A percentile compares a stretch with the other conserved stretches of the same genome.
Evolutionary conservation across 2,113 vertebrate species (phyloP).

Genomic region (Promerops cafer): DNA sequence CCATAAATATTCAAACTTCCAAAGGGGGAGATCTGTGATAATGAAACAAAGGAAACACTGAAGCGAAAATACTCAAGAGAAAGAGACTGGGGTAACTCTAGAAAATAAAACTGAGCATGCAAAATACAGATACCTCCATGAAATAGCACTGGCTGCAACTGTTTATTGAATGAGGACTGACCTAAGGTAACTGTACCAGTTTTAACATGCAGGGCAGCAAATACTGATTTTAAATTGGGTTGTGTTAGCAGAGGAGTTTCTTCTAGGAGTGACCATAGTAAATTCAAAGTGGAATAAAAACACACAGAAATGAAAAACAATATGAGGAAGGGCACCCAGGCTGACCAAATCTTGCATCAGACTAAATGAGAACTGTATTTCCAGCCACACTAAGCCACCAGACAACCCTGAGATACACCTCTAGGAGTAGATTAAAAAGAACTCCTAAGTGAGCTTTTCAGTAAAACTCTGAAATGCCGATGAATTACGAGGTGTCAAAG

Average conservation of each 20-base stretch:
- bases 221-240: background rate
- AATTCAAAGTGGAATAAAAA: background rate
- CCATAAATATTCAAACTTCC: background rate
- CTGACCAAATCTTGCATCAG: background rate
- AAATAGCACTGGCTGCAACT: background rate
- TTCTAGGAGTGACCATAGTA: background rate
- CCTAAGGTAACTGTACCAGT: background rate
- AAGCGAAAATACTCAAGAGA: background rate
- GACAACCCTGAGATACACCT: background rate
- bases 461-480: background rate
- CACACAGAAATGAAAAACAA: background rate
- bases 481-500: background rate
- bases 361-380: background rate
- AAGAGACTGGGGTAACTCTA: background rate
- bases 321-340: background rate
- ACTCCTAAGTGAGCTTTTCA: background rate
- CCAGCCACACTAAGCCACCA: background rate
- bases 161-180: background rate
- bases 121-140: background rate
- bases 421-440: conserved; percentile 1
- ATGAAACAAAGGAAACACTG: background rate
- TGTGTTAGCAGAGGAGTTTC: background rate
- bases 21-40: background rate
- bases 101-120: background rate
- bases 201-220: background rate